Conservation (phyloP, 2,797 vertebrate species). For the Lindbergichthys nudifrons region DNA sequence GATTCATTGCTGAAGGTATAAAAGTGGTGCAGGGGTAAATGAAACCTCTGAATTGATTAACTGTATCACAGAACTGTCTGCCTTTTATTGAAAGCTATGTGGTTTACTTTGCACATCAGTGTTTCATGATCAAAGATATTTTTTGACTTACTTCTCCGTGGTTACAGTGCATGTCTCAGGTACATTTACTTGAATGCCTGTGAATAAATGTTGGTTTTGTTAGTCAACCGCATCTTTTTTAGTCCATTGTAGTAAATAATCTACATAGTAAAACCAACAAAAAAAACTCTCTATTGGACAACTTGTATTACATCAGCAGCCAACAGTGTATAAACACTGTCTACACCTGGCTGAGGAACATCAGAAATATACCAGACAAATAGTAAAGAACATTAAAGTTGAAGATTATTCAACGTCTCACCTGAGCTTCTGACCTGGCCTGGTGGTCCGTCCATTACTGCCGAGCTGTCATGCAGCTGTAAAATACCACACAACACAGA, state of each 20-base stretch:
- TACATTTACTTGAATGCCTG: conserved; percentile 19
- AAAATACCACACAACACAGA: conserved; percentile 4
- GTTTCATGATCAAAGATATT: not conserved
- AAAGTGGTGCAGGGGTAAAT: not conserved
- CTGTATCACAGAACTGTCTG: not conserved
- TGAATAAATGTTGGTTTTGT: not conserved
- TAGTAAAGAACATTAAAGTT: not conserved
- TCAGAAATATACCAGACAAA: not conserved
- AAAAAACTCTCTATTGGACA: not conserved
- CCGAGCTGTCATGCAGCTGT: conserved; percentile 13
- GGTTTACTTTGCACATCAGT: not conserved
- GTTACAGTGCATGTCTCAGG: not conserved
- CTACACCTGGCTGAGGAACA: not conserved
- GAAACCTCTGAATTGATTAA: not conserved
- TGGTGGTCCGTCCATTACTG: not conserved
- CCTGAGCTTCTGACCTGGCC: conserved; percentile 7
- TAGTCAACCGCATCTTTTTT: not conserved
- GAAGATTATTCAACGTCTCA: conserved; percentile 3
- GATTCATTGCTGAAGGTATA: not conserved
- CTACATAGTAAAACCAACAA: not conserved
- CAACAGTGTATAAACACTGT: not conserved
- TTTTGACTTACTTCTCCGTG: conserved; percentile 21
- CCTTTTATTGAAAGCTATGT: too few species aligned
- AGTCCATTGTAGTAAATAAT: not conserved
- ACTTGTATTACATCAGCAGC: not conserved